A percentile compares a stretch with the other conserved stretches of the same genome.
phyloP scores from a whole-genome alignment of 2,888 invertebrate species.

The Leistus spinibarbis region DNA sequence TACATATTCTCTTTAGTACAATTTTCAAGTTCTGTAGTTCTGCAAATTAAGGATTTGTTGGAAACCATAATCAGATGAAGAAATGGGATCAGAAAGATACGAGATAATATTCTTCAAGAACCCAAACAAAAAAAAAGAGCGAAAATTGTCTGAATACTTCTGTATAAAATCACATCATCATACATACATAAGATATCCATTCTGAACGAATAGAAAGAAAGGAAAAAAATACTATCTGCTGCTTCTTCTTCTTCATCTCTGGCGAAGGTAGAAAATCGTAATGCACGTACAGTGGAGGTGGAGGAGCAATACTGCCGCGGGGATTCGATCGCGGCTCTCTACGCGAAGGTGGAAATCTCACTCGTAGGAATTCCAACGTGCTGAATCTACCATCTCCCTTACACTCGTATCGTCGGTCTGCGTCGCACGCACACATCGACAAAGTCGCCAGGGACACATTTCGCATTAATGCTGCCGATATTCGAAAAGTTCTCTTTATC shows the following conservation, averaged over 20 bases:
- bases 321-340: slow-evolving; percentile 5
- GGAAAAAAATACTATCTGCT: background rate
- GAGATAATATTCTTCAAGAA: background rate
- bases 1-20: no score
- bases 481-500: slow-evolving; percentile 46
- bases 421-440: slow-evolving; percentile 10
- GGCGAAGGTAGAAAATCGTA: slow-evolving; percentile 33
- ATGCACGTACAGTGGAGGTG: slow-evolving; percentile 7
- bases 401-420: background rate
- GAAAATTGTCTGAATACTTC: no score
- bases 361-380: slow-evolving; percentile 33
- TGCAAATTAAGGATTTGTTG: no score
- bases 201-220: slow-evolving; percentile 24
- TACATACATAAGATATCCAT: slow-evolving; percentile 25
- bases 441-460: slow-evolving; percentile 45
- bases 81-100: background rate
- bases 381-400: slow-evolving; percentile 9
- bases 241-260: no score
- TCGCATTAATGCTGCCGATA: slow-evolving; percentile 45
- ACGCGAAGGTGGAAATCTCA: slow-evolving; percentile 36
- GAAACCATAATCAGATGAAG: background rate
- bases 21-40: no score
- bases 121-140: no score
- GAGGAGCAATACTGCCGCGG: slow-evolving; percentile 20
- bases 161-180: slow-evolving; percentile 27